phyloP scores from a whole-genome alignment of 2,113 vertebrate genomes.

The Gila orcuttii region DNA sequence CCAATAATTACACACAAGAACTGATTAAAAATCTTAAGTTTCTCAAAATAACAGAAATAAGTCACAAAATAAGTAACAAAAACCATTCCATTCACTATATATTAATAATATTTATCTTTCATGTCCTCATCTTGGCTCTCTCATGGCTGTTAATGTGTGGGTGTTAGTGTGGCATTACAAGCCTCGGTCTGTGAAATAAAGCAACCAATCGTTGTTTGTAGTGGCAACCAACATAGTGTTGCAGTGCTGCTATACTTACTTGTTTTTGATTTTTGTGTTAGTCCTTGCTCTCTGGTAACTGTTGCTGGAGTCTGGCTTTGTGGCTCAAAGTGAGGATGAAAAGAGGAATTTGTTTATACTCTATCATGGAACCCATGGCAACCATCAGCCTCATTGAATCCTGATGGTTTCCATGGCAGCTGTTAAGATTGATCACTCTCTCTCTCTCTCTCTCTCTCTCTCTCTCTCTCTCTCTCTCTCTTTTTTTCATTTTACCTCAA shows the following conservation, averaged over 20 bases:
- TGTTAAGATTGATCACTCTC: neutral
- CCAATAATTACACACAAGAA: neutral
- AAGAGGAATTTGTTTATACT: constrained; percentile 5
- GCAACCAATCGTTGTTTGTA: neutral
- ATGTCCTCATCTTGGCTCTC: neutral
- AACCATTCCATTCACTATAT: neutral
- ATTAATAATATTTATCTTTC: neutral
- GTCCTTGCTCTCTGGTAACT: neutral
- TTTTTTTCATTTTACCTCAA: neutral
- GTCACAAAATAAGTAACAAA: neutral
- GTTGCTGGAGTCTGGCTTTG: neutral
- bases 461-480: no score
- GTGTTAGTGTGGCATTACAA: neutral
- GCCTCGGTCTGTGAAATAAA: neutral
- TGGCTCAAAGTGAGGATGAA: neutral
- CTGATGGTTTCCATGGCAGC: constrained; percentile 25
- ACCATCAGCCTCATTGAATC: neutral
- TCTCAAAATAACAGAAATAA: neutral
- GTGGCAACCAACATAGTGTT: no score
- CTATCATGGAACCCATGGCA: neutral
- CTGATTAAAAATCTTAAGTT: neutral
- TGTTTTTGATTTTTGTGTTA: neutral
- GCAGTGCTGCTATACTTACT: neutral
- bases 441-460: no score
- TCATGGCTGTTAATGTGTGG: neutral